Conservation (phyloP, 2,113 vertebrate species). For the Thomomys bottae region DNA sequence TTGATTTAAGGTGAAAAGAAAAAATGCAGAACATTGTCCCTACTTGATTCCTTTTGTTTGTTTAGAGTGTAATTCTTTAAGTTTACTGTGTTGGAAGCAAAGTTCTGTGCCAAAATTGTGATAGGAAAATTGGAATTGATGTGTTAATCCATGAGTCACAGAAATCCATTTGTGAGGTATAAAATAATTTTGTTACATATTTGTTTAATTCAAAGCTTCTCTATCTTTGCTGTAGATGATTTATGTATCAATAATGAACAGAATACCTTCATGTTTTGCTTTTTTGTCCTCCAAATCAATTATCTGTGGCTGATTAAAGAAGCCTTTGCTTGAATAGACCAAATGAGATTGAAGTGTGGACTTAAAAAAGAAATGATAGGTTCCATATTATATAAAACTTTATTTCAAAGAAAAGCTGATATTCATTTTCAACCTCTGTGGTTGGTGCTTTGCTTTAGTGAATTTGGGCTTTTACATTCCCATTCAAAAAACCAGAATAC, state of each 20-base stretch:
- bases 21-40: neutral
- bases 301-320: conserved; percentile 34
- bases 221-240: neutral
- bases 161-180: neutral
- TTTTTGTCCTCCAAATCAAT: neutral
- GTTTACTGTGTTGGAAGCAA: neutral
- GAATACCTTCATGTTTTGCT: neutral
- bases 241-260: neutral
- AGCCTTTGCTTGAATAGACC: neutral
- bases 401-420: conserved; percentile 1
- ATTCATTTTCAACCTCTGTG: neutral
- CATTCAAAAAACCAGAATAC: neutral
- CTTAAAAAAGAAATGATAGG: neutral
- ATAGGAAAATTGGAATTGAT: neutral
- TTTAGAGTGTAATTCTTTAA: neutral
- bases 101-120: neutral
- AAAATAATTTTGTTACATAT: neutral
- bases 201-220: neutral
- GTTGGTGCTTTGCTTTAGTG: neutral
- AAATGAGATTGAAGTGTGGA: neutral
- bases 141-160: neutral
- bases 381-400: neutral
- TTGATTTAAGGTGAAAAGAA: neutral
- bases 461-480: neutral
- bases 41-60: neutral